Evolutionary conservation across 2,888 invertebrate genomes (phyloP), one percentile per base, ranked within the genome.

Genomic region (Campopleginae sp.): DNA sequence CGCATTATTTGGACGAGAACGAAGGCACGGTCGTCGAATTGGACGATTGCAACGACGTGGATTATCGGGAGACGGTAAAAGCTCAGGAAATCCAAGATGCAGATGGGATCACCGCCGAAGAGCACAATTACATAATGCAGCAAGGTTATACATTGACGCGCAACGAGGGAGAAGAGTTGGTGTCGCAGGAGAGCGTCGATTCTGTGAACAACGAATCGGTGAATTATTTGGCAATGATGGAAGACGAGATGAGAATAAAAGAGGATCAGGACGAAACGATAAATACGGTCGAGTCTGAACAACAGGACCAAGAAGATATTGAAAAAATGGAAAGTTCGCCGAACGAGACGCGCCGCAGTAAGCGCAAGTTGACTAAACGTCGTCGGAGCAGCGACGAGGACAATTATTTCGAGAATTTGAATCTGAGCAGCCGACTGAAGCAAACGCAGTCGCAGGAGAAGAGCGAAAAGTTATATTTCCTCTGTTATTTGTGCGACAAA

Each of bases 401-500:
- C 27, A 93, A 90, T 86, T 93, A 94, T 80, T 94, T 93, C 66
- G 93, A 93, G 61, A 93, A 93, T 88, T 81, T 93, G 8, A 93
- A 93, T 87, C 88, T 94, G 14, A 93, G 93, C 85, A 93, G 91
- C 19, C 86, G 93, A 82, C 80, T 93, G 42, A 93, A 91, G 79
- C 90, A 89, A 66, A 87, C 86, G 2, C 90, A 91, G 27, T 58
- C 58, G 1, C 48, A 48, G 14, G 92, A 91, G 6, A 91, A 91
- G 78, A 80, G 86, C 1, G 92, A 93, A 4, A 93, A 91, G 80
- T 66, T 91, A 23, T 92, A 89, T 61, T 93, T 92, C 80, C 89
- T 93, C 68, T 94, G 93, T 84, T 93, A 93, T 63, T 76, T 93
- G 3, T 93, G 94, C 68, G 93, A 94, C 58, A 92, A 91, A 54